Evolutionary conservation across 2,888 invertebrate genomes (phyloP).

Genomic region (Macroteleia sp.): DNA sequence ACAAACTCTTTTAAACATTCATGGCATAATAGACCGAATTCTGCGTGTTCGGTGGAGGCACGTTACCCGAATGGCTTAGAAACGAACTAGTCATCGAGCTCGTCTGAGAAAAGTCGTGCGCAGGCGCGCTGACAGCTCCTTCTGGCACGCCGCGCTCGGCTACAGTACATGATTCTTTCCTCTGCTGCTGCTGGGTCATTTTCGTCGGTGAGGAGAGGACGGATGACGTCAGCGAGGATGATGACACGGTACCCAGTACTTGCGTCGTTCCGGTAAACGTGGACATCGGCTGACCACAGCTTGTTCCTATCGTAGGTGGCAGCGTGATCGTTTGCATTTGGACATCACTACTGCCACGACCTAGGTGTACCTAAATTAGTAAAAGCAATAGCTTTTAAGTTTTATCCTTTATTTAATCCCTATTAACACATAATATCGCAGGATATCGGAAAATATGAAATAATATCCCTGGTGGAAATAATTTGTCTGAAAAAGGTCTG

Average conservation of each 20-base stretch:
- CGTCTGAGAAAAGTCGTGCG: constrained; percentile 85
- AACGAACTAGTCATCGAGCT: constrained; percentile 76
- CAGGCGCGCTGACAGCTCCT: constrained; percentile 89
- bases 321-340: constrained; percentile 75
- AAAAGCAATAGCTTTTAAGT: background rate
- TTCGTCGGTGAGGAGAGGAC: too few species aligned
- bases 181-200: too few species aligned
- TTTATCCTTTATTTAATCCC: too few species aligned
- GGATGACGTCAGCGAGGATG: too few species aligned
- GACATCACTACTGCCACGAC: constrained; percentile 71
- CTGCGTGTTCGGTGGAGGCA: constrained; percentile 80
- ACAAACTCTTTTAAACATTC: constrained; percentile 88
- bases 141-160: constrained; percentile 90
- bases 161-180: too few species aligned
- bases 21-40: constrained; percentile 90
- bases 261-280: too few species aligned
- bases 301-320: constrained; percentile 56
- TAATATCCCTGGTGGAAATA: too few species aligned
- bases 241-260: too few species aligned
- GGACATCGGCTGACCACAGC: too few species aligned
- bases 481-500: too few species aligned
- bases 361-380: constrained; percentile 44
- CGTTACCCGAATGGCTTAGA: constrained; percentile 79
- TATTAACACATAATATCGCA: too few species aligned
- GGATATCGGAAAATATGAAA: too few species aligned